These are phyloP conservation scores for Neotragus moschatus DNA, from an alignment of 2,113 vertebrate species.

Conservation along the genomic window DNA sequence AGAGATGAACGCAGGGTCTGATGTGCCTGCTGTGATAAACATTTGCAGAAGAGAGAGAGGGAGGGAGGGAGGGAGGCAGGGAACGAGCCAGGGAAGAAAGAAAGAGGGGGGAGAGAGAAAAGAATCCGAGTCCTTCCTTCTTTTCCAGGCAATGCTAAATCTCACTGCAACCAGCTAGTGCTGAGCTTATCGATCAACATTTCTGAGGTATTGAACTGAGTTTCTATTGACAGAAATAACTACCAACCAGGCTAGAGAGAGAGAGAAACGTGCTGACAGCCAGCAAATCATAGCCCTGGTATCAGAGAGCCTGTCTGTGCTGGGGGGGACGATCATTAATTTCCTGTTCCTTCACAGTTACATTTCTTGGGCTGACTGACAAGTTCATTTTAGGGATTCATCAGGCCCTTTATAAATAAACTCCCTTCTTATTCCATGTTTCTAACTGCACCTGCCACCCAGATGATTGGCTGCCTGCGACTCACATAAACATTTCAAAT, in stretches of 20 bases:
- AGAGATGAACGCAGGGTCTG: not conserved
- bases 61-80: not conserved
- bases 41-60: not conserved
- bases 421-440: slow-evolving; percentile 53
- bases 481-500: slow-evolving; percentile 68
- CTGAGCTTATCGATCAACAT: slow-evolving; percentile 54
- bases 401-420: slow-evolving; percentile 72
- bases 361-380: slow-evolving; percentile 69
- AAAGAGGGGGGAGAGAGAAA: not conserved
- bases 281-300: slow-evolving; percentile 32
- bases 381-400: slow-evolving; percentile 70
- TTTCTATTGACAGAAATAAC: slow-evolving; percentile 65
- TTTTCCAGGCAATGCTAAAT: not conserved
- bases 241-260: slow-evolving; percentile 4
- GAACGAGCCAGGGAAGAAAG: not conserved
- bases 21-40: not conserved
- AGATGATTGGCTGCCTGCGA: slow-evolving; percentile 49
- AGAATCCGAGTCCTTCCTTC: not conserved
- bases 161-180: slow-evolving; percentile 4
- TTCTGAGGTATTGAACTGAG: slow-evolving; percentile 56
- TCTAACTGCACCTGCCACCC: slow-evolving; percentile 70
- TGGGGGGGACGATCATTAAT: slow-evolving; percentile 62
- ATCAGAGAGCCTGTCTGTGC: slow-evolving; percentile 33
- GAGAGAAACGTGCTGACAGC: slow-evolving; percentile 53
- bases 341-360: slow-evolving; percentile 66